Evolutionary conservation across 2,888 invertebrate genomes (phyloP).

Genomic region (Ganaspis brasiliensis): DNA sequence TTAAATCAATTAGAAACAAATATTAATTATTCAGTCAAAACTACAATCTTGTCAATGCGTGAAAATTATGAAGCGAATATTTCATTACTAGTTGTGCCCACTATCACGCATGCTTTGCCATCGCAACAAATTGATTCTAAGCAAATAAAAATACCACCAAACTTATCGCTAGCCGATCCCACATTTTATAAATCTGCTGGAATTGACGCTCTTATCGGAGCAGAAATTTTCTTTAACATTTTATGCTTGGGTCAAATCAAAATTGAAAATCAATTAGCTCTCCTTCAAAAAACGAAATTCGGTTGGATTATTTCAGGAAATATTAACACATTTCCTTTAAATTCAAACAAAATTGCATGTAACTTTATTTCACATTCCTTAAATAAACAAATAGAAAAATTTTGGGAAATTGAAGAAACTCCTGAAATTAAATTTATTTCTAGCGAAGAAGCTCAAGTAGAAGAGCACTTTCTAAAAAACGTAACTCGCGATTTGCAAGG

Average conservation of each 20-base stretch:
- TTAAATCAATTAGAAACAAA: not conserved
- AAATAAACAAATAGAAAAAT: conserved; percentile 46
- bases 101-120: not conserved
- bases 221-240: not conserved
- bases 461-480: conserved; percentile 53
- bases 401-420: conserved; percentile 61
- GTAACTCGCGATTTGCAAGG: conserved; percentile 48
- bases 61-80: not conserved
- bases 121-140: not conserved
- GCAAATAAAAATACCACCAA: not conserved
- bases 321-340: not conserved
- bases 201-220: not conserved
- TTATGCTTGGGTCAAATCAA: not conserved
- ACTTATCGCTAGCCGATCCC: not conserved
- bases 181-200: not conserved
- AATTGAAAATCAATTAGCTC: not conserved
- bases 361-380: not conserved
- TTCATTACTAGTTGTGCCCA: not conserved
- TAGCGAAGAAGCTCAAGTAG: conserved; percentile 50
- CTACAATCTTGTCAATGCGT: not conserved
- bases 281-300: conserved; percentile 56
- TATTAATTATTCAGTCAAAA: not conserved
- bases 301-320: conserved; percentile 56
- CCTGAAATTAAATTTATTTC: not conserved
- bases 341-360: not conserved